phyloP scores from a whole-genome alignment of 2,888 invertebrate species.

The Girardia tigrina region DNA sequence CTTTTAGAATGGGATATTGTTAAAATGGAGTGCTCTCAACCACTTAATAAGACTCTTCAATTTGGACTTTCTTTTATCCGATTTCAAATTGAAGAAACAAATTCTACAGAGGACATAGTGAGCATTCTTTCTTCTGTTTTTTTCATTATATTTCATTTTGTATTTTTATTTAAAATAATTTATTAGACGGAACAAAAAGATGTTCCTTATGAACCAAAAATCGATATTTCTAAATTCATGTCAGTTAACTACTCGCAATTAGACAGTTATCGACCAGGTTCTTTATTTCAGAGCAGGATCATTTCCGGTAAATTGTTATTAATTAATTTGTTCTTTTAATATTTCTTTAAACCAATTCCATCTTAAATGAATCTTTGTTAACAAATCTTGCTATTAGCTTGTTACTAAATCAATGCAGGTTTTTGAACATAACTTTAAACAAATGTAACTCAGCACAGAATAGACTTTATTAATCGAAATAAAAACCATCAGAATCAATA shows the following conservation, averaged over 20 bases:
- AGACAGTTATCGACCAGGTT: neutral
- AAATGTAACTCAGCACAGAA: no score
- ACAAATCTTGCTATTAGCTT: no score
- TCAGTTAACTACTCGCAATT: neutral
- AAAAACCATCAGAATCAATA: no score
- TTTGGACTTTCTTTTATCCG: conserved; percentile 67
- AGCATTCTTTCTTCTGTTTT: neutral
- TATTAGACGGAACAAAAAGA: neutral
- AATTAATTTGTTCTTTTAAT: no score
- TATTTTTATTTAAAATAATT: neutral
- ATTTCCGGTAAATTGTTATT: neutral
- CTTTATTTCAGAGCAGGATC: neutral
- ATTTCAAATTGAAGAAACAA: neutral
- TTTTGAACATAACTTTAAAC: no score
- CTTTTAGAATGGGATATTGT: conserved; percentile 67
- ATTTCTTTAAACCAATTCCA: no score
- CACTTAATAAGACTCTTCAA: conserved; percentile 65
- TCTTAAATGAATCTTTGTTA: no score
- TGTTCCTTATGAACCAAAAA: neutral
- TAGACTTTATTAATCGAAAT: no score
- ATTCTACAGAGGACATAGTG: neutral
- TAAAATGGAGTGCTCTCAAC: conserved; percentile 70
- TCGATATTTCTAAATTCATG: neutral
- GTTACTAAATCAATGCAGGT: no score
- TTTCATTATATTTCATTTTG: neutral